Base-by-base conservation (phyloP, 2,888 invertebrate species). In the Anthoptus insignis region DNA sequence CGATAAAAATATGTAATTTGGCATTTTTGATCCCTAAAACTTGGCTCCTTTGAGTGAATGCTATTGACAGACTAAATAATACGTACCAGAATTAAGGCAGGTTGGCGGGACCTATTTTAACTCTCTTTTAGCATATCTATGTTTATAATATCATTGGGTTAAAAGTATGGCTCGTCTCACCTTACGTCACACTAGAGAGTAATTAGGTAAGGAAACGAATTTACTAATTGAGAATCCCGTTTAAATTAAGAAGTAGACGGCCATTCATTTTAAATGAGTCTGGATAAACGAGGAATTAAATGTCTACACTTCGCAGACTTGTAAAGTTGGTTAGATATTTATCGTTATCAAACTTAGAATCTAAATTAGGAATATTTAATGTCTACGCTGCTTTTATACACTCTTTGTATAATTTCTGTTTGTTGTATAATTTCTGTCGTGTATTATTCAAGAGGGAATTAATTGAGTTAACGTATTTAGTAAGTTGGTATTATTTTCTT, bases 121-220 rank as follows among this genome's bases (percentile, higher is more conserved):
- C n/a, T n/a, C n/a, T n/a, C n/a, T n/a, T n/a, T n/a, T n/a, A n/a
- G n/a, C n/a, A n/a, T n/a, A n/a, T n/a, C n/a, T n/a, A n/a, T n/a
- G n/a, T n/a, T n/a, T n/a, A n/a, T n/a, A n/a, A n/a, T n/a, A n/a
- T n/a, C n/a, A n/a, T n/a, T n/a, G n/a, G n/a, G n/a, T n/a, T n/a
- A n/a, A n/a, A n/a, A n/a, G 53, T 42, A 53, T 61, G 56, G 24
- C 24, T 22, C 19, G 47, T 34, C 27, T 47, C 63, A 66, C 68
- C 70, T 68, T 64, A 63, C 68, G 71, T 70, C 71, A 73, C 74
- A 78, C 79, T 78, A 79, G 64, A 70, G 75, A 68, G 71, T 79
- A 80, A 82, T 81, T 82, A 80, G 77, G 75, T 74, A 67, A 74
- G 77, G 75, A 74, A 71, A 75, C 74, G 70, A 77, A 77, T 73